These are phyloP conservation scores for Rhagonycha lutea DNA, from an alignment of 2,888 invertebrate genomes.

Conservation along the genomic window DNA sequence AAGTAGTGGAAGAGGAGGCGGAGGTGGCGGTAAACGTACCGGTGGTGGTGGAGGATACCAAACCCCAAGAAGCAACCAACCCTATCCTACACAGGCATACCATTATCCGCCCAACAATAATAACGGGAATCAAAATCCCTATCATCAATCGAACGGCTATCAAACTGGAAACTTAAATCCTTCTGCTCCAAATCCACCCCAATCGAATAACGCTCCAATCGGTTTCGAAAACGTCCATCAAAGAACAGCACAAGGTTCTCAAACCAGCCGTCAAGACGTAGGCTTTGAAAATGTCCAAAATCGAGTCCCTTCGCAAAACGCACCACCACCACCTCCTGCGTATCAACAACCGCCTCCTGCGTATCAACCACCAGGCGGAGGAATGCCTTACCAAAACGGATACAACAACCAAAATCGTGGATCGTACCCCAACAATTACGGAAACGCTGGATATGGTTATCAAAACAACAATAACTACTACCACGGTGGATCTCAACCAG, in stretches of 20 bases:
- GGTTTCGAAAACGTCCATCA: constrained; percentile 18
- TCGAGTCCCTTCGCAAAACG: neutral
- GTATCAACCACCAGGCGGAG: neutral
- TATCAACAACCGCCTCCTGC: neutral
- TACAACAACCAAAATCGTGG: neutral
- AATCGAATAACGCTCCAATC: neutral
- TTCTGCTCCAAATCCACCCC: neutral
- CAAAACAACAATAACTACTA: constrained; percentile 1
- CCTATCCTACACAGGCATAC: neutral
- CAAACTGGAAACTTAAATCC: neutral
- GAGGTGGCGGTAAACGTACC: neutral
- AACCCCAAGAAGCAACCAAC: constrained; percentile 1
- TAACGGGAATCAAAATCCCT: neutral
- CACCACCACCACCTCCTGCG: neutral
- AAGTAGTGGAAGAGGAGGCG: neutral
- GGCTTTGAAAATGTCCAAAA: constrained; percentile 8
- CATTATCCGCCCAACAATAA: neutral
- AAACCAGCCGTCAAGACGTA: neutral
- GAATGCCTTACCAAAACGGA: neutral
- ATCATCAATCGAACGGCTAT: neutral
- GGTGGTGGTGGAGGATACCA: constrained; percentile 2
- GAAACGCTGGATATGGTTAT: neutral
- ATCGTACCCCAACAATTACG: neutral
- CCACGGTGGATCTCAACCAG: neutral
- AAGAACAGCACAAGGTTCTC: neutral